phyloP scores from a whole-genome alignment of 1,140 invertebrate genomes.

The Nephila pilipes region DNA sequence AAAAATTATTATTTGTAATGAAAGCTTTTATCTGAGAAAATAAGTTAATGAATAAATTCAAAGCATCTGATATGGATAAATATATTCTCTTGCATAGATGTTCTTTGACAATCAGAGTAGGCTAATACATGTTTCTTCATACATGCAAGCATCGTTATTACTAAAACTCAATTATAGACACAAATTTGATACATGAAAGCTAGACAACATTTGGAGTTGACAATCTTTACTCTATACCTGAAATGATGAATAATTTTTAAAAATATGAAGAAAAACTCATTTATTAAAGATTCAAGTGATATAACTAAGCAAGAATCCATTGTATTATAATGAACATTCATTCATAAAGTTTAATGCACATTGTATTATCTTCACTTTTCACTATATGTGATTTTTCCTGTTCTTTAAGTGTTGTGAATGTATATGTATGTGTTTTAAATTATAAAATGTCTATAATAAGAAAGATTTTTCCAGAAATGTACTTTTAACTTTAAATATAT shows the following conservation, averaged over 20 bases:
- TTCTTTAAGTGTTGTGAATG: conserved; percentile 32
- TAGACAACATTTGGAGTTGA: not conserved
- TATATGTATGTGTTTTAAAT: conserved; percentile 3
- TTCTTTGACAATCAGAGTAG: conserved; percentile 37
- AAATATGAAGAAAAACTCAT: not conserved
- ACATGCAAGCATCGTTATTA: not conserved
- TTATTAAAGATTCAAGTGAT: conserved; percentile 22
- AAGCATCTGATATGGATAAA: too few relatives aligned
- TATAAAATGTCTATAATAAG: conserved; percentile 1
- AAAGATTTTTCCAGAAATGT: conserved; percentile 19
- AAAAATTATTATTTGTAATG: too few relatives aligned
- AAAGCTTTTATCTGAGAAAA: too few relatives aligned
- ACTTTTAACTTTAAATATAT: conserved; percentile 46
- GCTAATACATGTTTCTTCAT: not conserved
- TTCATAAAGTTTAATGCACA: conserved; percentile 32
- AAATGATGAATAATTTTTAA: not conserved
- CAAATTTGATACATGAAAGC: not conserved
- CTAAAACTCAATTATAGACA: not conserved
- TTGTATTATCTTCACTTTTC: conserved; percentile 10
- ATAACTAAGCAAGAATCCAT: conserved; percentile 12
- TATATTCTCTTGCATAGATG: not conserved
- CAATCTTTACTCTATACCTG: conserved; percentile 24
- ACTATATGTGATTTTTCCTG: conserved; percentile 32
- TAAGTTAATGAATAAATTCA: too few relatives aligned
- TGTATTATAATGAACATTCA: conserved; percentile 21